Evolutionary conservation across 2,113 vertebrate genomes (phyloP).

Genomic region (Hystrix brachyura): DNA sequence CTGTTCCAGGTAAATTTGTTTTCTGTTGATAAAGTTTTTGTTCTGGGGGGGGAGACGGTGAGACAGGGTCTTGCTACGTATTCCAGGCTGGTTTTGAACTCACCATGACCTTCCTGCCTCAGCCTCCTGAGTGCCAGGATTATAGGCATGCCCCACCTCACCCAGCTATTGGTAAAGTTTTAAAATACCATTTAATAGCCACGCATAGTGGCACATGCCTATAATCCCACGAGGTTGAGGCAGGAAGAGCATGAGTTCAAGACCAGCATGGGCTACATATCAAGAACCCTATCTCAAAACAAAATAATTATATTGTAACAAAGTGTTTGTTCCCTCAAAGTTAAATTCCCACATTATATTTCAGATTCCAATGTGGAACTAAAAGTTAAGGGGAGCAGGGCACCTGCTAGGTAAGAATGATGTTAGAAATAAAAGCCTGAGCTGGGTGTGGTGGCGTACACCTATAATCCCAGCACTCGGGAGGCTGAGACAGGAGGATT

Average conservation of each 20-base stretch:
- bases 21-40: not conserved
- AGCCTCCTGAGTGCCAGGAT: not conserved
- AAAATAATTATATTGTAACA: slow-evolving; percentile 27
- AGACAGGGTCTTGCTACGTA: not conserved
- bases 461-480: not conserved
- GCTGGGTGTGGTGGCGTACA: not conserved
- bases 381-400: not conserved
- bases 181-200: slow-evolving; percentile 3
- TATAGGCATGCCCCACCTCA: not conserved
- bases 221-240: not conserved
- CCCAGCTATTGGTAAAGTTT: not conserved
- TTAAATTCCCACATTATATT: not conserved
- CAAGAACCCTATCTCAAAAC: not conserved
- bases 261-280: not conserved
- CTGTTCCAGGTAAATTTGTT: not conserved
- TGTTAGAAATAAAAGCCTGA: not conserved
- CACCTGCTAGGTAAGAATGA: not conserved
- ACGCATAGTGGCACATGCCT: not conserved
- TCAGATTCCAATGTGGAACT: not conserved
- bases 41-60: too few relatives aligned
- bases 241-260: not conserved
- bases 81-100: not conserved
- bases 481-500: not conserved
- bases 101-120: not conserved
- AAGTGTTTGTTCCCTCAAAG: not conserved